These are phyloP conservation scores for Chironomus striatipennis DNA, from an alignment of 1,140 invertebrate species.

Conservation along the genomic window DNA sequence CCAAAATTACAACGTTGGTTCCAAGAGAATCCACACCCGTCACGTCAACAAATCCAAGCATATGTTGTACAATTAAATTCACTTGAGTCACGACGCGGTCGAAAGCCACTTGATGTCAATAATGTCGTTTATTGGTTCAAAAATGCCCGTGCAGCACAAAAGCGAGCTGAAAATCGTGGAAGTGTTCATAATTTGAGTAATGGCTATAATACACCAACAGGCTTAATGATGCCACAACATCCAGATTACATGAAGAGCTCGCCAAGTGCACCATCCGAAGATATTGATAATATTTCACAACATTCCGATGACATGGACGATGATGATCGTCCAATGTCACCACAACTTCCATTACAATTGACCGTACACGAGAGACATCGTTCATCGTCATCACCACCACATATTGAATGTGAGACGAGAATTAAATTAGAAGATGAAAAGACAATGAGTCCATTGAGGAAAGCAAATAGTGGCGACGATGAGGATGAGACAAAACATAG, in stretches of 20 bases:
- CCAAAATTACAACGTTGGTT: conserved; percentile 94
- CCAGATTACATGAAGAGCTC: conserved; percentile 40
- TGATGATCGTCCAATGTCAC: conserved; percentile 36
- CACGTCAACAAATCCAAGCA: conserved; percentile 85
- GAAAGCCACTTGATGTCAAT: conserved; percentile 90
- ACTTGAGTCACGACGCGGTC: conserved; percentile 79
- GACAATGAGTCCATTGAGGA: not conserved
- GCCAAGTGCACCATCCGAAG: conserved; percentile 38
- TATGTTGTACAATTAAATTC: conserved; percentile 90
- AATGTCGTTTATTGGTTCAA: conserved; percentile 99
- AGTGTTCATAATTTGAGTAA: conserved; percentile 30
- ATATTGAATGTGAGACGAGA: conserved; percentile 29
- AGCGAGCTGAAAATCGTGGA: conserved; percentile 68
- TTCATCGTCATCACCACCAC: conserved; percentile 29
- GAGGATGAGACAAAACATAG: not conserved
- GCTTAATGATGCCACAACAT: conserved; percentile 34
- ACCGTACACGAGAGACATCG: conserved; percentile 39
- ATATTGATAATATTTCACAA: conserved; percentile 40
- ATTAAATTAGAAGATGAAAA: conserved; percentile 26
- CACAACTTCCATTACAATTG: conserved; percentile 36
- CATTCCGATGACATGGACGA: conserved; percentile 40
- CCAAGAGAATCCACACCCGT: conserved; percentile 90
- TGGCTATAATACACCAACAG: conserved; percentile 29
- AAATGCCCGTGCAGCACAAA: conserved; percentile 91
- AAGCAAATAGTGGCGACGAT: not conserved